Conservation (phyloP, 2,113 vertebrate species). For the Caranx melampygus region DNA sequence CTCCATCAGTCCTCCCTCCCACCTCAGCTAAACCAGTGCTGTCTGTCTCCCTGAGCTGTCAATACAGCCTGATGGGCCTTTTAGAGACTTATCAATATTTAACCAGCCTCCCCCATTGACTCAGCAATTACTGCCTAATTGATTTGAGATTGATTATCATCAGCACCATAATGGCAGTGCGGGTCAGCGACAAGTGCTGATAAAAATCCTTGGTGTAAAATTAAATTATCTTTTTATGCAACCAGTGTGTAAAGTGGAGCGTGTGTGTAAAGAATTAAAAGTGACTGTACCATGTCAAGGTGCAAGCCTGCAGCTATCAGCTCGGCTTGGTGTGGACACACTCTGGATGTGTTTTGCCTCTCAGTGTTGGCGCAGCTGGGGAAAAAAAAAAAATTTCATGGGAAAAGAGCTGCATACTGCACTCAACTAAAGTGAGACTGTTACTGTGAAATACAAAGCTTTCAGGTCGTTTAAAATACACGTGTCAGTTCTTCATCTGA, state of each 20-base stretch:
- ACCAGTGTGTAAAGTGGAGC: constrained; percentile 13
- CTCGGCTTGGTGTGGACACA: not conserved
- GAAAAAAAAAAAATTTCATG: not conserved
- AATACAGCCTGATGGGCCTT: constrained; percentile 85
- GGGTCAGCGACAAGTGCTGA: constrained; percentile 64
- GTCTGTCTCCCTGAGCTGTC: constrained; percentile 84
- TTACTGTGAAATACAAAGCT: not conserved
- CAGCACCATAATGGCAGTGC: constrained; percentile 68
- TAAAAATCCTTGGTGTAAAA: constrained; percentile 67
- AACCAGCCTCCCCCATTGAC: constrained; percentile 86
- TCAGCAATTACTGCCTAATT: constrained; percentile 89
- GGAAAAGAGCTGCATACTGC: not conserved
- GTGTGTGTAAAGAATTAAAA: constrained; percentile 26
- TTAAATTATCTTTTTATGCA: constrained; percentile 63
- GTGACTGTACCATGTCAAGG: constrained; percentile 17
- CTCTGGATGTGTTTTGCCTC: not conserved
- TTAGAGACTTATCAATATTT: constrained; percentile 91
- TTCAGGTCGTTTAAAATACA: not conserved
- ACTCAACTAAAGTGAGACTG: not conserved
- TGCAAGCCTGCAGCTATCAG: constrained; percentile 6
- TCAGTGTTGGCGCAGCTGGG: not conserved
- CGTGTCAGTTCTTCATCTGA: too few relatives aligned
- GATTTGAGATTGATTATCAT: constrained; percentile 91
- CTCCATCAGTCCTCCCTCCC: constrained; percentile 59
- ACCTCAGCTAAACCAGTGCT: constrained; percentile 57